These are phyloP conservation scores for Catamblyrhynchus diadema DNA, from an alignment of 2,797 vertebrate species.

Conservation along the genomic window DNA sequence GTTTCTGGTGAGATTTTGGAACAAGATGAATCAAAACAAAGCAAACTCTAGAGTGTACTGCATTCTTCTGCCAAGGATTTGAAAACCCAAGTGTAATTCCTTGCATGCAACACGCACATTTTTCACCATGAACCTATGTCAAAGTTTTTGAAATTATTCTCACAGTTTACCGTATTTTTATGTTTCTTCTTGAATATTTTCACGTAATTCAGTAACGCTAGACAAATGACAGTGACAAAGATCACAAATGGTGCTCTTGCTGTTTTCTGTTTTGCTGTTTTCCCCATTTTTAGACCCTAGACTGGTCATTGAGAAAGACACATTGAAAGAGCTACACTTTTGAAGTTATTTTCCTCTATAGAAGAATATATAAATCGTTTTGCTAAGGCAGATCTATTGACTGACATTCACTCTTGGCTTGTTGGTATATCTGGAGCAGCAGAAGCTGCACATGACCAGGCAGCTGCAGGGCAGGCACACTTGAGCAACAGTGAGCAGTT, in stretches of 20 bases:
- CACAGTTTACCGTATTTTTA: neutral
- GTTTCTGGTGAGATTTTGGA: neutral
- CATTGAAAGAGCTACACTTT: neutral
- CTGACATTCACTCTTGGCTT: neutral
- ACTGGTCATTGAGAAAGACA: neutral
- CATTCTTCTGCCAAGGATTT: neutral
- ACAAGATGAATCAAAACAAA: neutral
- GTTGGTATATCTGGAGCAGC: neutral
- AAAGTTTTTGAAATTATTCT: neutral
- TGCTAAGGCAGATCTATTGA: neutral
- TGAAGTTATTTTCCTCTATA: neutral
- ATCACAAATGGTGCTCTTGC: neutral
- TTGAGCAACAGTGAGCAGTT: neutral
- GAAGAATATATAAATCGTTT: neutral
- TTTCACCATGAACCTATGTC: neutral
- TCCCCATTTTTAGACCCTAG: neutral
- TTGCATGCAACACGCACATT: neutral
- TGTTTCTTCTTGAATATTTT: neutral
- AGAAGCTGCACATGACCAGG: neutral
- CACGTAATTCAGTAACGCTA: neutral
- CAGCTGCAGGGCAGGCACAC: neutral
- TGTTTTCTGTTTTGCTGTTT: neutral
- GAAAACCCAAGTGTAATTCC: neutral
- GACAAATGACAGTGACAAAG: neutral
- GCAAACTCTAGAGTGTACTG: neutral